A percentile compares a stretch with the other conserved stretches of the same genome.
Evolutionary conservation across 2,888 invertebrate species (phyloP).

Genomic region (Drosophila neutralis): DNA sequence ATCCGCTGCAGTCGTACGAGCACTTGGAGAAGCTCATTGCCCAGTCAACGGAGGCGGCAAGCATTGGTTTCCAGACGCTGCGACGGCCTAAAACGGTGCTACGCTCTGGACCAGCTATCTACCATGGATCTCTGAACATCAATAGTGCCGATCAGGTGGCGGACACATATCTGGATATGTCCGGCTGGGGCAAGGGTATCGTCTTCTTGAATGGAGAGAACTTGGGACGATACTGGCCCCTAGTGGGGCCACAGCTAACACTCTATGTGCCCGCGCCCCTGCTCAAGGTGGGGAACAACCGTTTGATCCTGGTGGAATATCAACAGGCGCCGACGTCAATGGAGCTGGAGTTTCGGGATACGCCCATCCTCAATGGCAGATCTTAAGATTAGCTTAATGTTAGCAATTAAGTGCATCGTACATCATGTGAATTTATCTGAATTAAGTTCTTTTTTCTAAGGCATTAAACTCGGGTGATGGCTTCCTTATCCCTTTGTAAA

Average conservation of each 20-base stretch:
- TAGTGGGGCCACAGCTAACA: conserved; percentile 92
- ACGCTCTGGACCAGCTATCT: conserved; percentile 86
- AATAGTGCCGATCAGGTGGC: conserved; percentile 84
- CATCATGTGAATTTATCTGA: conserved; percentile 54
- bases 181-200: conserved; percentile 94
- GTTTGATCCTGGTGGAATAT: conserved; percentile 87
- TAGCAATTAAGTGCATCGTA: conserved; percentile 22
- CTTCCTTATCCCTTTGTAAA: conserved; percentile 49
- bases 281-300: conserved; percentile 86
- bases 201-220: conserved; percentile 94
- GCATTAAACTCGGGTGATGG: conserved; percentile 61
- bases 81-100: conserved; percentile 56
- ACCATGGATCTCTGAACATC: conserved; percentile 83
- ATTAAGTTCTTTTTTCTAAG: conserved; percentile 54
- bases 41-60: conserved; percentile 46
- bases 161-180: conserved; percentile 92
- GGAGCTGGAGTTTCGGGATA: conserved; percentile 83
- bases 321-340: conserved; percentile 84
- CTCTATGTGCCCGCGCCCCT: conserved; percentile 93
- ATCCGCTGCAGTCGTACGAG: conserved; percentile 85
- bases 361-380: conserved; percentile 82
- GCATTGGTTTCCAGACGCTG: conserved; percentile 45
- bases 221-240: conserved; percentile 93
- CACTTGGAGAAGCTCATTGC: conserved; percentile 71
- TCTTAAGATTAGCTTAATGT: conserved; percentile 26